Evolutionary conservation across 2,113 vertebrate genomes (phyloP), one percentile per base, ranked within the genome.

Genomic region (Haplochromis vanheusdeni): DNA sequence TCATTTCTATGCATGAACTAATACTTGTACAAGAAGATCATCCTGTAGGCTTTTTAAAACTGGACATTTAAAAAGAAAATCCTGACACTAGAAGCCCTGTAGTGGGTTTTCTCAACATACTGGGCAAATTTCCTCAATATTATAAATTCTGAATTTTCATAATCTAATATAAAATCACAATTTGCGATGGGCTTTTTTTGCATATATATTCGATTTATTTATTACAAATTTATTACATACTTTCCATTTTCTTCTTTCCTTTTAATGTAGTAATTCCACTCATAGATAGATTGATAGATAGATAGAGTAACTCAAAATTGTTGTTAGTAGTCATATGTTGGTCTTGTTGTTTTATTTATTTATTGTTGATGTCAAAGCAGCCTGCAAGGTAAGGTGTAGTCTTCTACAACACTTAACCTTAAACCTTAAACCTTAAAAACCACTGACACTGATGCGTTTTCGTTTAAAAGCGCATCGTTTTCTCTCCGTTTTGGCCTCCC

Each of bases 401-500:
- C 52, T 55, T 55, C 52, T 55, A 55, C 21, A 23, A 55, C 52
- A 55, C 21, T 23, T 23, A 23, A 23, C 52, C 10, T 54, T 54
- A 54, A 54, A 54, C 52, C 11, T 55, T 55, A 54, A 54, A 54
- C 52, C 11, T 55, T 55, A 55, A 55, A 13, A 55, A 55, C 21
- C 0, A 23, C n/a, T n/a, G n/a, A 54, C n/a, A 54, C 2, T 54
- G 1, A 54, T 54, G n/a, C 6, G 1, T 54, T 54, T 54, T 54
- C 1, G 0, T 54, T 54, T 54, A 54, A 21, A 54, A 21, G 2
- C 10, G 3, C n/a, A 54, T 54, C 10, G n/a, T 23, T 54, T 54
- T 54, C 0, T 0, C n/a, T 54, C 52, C 10, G 0, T 54, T 54
- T 54, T 54, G 52, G 52, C 52, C 52, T 21, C 52, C 52, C 10